A percentile compares a stretch with the other conserved stretches of the same genome.
Evolutionary conservation across 2,888 invertebrate species (phyloP).

Genomic region (Phengaris arion): DNA sequence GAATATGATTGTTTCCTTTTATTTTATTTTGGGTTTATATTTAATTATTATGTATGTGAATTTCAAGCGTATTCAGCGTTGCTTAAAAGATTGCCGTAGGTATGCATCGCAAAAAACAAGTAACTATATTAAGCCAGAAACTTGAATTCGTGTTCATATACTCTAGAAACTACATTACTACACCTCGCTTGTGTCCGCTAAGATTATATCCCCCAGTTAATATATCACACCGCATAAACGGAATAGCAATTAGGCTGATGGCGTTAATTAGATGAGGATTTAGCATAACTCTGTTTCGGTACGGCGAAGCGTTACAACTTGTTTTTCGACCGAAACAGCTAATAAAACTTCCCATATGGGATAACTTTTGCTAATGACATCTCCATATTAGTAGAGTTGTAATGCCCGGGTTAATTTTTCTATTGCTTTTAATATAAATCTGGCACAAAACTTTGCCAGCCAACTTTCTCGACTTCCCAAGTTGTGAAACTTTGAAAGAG

Average conservation of each 20-base stretch:
- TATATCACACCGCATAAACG: constrained; percentile 22
- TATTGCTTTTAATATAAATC: constrained; percentile 30
- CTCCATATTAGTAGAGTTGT: constrained; percentile 32
- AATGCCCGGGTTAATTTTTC: constrained; percentile 26
- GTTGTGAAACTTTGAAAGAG: constrained; percentile 17
- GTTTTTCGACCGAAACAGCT: constrained; percentile 38
- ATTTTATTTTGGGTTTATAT: too few relatives aligned
- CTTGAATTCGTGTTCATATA: not conserved
- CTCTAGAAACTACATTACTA: not conserved
- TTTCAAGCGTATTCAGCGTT: too few relatives aligned
- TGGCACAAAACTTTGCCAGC: constrained; percentile 27
- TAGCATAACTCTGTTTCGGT: constrained; percentile 15
- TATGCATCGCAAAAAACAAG: too few relatives aligned
- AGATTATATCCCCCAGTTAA: constrained; percentile 1
- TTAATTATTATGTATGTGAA: too few relatives aligned
- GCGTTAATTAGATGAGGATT: constrained; percentile 26
- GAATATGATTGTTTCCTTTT: not conserved
- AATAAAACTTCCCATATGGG: constrained; percentile 42
- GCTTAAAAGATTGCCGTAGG: too few relatives aligned
- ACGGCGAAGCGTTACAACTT: constrained; percentile 27
- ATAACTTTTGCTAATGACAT: constrained; percentile 35
- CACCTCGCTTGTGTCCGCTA: not conserved
- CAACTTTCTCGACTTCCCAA: constrained; percentile 20
- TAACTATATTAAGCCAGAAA: too few relatives aligned
- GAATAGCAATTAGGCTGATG: constrained; percentile 5